These are phyloP conservation scores for Volucella zonaria DNA, from an alignment of 2,888 invertebrate genomes.

Conservation along the genomic window DNA sequence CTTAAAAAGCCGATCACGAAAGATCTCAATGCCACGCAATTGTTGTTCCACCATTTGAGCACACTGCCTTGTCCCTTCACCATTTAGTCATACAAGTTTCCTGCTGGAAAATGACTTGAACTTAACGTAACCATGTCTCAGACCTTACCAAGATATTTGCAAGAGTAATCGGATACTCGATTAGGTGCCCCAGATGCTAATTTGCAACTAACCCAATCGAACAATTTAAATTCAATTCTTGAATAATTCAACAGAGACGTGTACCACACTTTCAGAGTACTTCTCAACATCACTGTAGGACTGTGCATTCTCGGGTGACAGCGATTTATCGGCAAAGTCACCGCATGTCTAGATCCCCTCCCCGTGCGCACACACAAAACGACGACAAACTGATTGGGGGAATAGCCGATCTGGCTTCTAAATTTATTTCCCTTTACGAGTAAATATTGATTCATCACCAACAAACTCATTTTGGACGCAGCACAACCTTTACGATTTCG, in stretches of 20 bases:
- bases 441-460: constrained; percentile 29
- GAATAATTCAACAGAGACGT: no score
- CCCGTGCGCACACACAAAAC: neutral
- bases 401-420: neutral
- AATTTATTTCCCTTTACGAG: constrained; percentile 5
- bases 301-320: constrained; percentile 34
- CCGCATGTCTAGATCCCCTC: constrained; percentile 22
- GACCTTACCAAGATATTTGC: constrained; percentile 27
- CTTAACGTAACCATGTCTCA: constrained; percentile 17
- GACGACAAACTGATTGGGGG: neutral
- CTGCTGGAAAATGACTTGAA: constrained; percentile 17
- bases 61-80: constrained; percentile 22
- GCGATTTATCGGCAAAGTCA: constrained; percentile 47
- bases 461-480: constrained; percentile 36
- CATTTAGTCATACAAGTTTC: constrained; percentile 25
- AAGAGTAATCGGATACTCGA: constrained; percentile 34
- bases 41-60: neutral
- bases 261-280: neutral
- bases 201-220: constrained; percentile 15
- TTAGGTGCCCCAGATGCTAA: constrained; percentile 36
- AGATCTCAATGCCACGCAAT: constrained; percentile 24
- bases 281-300: constrained; percentile 19
- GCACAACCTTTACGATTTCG: constrained; percentile 21
- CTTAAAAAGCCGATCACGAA: constrained; percentile 2
- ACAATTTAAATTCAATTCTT: neutral